phyloP scores from a whole-genome alignment of 2,797 vertebrate species.

The Falco columbarius region DNA sequence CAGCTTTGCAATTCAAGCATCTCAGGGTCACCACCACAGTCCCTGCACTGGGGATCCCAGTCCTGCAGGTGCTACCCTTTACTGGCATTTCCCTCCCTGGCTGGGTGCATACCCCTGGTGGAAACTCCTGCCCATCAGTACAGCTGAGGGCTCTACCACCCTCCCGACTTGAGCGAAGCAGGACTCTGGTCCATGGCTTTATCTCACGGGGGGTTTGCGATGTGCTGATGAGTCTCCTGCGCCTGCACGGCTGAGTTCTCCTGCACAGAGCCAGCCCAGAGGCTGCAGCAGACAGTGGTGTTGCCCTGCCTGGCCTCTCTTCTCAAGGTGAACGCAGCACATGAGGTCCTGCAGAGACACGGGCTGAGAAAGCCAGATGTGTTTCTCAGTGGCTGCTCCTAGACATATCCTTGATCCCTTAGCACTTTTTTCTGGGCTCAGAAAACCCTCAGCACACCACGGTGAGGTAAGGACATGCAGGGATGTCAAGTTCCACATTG shows the following conservation, averaged over 20 bases:
- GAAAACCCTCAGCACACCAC: not conserved
- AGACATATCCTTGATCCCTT: not conserved
- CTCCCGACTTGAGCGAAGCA: accelerated
- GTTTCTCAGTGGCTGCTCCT: not conserved
- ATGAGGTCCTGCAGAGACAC: accelerated
- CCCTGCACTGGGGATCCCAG: not conserved
- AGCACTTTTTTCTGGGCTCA: not conserved
- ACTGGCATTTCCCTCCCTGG: not conserved
- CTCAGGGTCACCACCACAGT: not conserved
- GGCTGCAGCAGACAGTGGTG: accelerated
- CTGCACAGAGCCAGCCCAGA: not conserved
- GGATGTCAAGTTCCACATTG: not conserved
- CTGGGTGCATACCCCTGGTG: not conserved
- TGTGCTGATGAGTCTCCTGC: not conserved
- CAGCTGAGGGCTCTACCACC: not conserved
- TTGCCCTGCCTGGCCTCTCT: not conserved
- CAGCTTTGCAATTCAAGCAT: not conserved
- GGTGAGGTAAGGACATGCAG: not conserved
- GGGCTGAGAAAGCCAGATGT: accelerated
- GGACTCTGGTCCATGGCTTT: not conserved
- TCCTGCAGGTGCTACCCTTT: not conserved
- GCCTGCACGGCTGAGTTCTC: not conserved
- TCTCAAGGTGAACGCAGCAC: not conserved
- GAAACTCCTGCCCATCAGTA: not conserved
- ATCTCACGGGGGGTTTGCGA: accelerated